A percentile compares a stretch with the other conserved stretches of the same genome.
Conservation (phyloP, 2,797 vertebrate species). For the Lithobates sylvaticus region DNA sequence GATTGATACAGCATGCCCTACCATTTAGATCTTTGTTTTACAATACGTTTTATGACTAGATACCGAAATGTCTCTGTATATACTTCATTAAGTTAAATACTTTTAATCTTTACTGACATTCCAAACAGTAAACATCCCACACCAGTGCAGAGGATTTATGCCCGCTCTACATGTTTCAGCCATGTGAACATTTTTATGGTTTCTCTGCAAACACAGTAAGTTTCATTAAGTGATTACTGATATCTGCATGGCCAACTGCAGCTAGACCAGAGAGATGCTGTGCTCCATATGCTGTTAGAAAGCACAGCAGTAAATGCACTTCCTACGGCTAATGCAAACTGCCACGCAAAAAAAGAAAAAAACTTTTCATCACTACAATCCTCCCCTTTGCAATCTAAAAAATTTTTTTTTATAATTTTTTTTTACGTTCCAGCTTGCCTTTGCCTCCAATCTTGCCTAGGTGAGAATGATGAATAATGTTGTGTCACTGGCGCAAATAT, state of each 20-base stretch:
- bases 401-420: no score
- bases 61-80: constrained; percentile 48
- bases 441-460: no score
- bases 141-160: constrained; percentile 33
- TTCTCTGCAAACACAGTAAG: not conserved
- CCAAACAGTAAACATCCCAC: constrained; percentile 46
- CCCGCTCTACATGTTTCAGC: constrained; percentile 11
- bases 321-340: no score
- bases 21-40: constrained; percentile 45
- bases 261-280: not conserved
- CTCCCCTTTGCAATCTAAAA: no score
- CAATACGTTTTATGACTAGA: constrained; percentile 52
- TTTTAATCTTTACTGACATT: constrained; percentile 57
- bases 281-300: not conserved
- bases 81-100: constrained; percentile 48
- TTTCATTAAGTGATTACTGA: constrained; percentile 37
- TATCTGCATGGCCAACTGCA: not conserved
- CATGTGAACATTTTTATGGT: constrained; percentile 44
- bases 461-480: no score
- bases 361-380: no score
- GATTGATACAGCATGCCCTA: constrained; percentile 68
- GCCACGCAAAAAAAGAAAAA: no score
- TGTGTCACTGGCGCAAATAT: no score
- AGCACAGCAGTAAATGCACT: no score
- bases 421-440: no score